Percentiles rank a stretch among this genome's conserved stretches.
Conservation (phyloP, 2,113 vertebrate genomes). For the Hippocampus zosterae region DNA sequence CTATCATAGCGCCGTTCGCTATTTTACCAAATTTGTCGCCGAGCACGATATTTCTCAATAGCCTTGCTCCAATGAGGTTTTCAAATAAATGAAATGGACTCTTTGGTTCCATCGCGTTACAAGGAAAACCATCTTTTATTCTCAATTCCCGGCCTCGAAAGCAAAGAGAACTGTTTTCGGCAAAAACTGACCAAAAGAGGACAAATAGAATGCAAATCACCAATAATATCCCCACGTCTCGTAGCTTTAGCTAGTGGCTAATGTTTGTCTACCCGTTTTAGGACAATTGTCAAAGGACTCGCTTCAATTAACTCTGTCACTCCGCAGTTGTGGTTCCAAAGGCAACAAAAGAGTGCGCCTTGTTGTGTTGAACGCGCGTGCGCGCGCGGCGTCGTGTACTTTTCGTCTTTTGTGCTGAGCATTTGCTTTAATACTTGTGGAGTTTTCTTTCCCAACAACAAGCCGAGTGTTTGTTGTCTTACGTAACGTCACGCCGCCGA, state of each 20-base stretch:
- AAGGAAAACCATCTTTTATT: neutral
- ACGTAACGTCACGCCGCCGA: slow-evolving; percentile 60
- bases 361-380: slow-evolving; percentile 7
- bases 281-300: too few relatives aligned
- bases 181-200: too few relatives aligned
- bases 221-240: too few relatives aligned
- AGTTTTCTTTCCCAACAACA: slow-evolving; percentile 43
- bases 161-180: too few relatives aligned
- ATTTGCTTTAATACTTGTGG: slow-evolving; percentile 26
- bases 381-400: neutral
- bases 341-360: neutral
- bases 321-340: neutral
- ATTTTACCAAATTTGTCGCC: too few relatives aligned
- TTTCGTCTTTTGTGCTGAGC: slow-evolving; percentile 25
- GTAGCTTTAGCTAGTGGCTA: too few relatives aligned
- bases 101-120: neutral
- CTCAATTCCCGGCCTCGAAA: too few relatives aligned
- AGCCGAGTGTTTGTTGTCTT: slow-evolving; percentile 57
- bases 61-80: too few relatives aligned
- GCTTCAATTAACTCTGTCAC: neutral
- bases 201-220: too few relatives aligned
- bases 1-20: too few relatives aligned
- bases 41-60: too few relatives aligned
- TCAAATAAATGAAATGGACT: neutral
- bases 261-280: too few relatives aligned